Percentiles rank a stretch among this genome's conserved stretches.
Conservation (phyloP, 2,888 invertebrate genomes). For the Mesorhabditis spiculigera region DNA sequence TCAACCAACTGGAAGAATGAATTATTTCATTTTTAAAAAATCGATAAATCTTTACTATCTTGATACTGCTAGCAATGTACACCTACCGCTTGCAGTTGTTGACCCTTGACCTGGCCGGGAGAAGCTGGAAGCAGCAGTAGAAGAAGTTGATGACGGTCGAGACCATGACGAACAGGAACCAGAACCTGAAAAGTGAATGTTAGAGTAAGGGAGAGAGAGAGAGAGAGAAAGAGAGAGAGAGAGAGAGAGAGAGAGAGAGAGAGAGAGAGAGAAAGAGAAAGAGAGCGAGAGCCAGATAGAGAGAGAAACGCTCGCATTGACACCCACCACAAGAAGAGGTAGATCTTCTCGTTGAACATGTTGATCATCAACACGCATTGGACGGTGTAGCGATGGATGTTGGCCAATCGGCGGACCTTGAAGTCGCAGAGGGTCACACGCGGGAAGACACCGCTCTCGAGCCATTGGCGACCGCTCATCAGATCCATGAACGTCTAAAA, state of each 20-base stretch:
- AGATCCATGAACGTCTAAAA: conserved; percentile 49
- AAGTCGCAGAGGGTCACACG: conserved; percentile 52
- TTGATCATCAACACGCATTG: conserved; percentile 59
- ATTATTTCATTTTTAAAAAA: background rate
- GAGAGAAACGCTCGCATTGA: background rate
- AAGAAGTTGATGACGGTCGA: conserved; percentile 62
- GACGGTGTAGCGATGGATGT: conserved; percentile 55
- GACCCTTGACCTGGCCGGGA: conserved; percentile 31
- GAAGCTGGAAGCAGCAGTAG: conserved; percentile 59
- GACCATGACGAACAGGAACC: conserved; percentile 62
- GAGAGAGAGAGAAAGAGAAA: too few relatives aligned
- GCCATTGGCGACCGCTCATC: conserved; percentile 54
- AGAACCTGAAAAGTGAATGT: conserved; percentile 49
- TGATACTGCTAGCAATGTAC: background rate
- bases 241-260: too few relatives aligned
- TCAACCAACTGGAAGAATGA: conserved; percentile 11
- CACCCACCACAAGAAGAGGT: conserved; percentile 51
- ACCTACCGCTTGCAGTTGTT: conserved; percentile 3
- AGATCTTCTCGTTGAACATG: conserved; percentile 59
- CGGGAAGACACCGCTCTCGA: conserved; percentile 57
- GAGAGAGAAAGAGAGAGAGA: too few relatives aligned
- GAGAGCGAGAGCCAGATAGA: too few relatives aligned
- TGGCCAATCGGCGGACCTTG: conserved; percentile 59
- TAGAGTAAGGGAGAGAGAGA: too few relatives aligned
- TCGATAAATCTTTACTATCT: background rate